These are phyloP conservation scores for Mesocentrotus franciscanus DNA, from an alignment of 53 echinoderm and acorn worm genomes.

Conservation along the genomic window DNA sequence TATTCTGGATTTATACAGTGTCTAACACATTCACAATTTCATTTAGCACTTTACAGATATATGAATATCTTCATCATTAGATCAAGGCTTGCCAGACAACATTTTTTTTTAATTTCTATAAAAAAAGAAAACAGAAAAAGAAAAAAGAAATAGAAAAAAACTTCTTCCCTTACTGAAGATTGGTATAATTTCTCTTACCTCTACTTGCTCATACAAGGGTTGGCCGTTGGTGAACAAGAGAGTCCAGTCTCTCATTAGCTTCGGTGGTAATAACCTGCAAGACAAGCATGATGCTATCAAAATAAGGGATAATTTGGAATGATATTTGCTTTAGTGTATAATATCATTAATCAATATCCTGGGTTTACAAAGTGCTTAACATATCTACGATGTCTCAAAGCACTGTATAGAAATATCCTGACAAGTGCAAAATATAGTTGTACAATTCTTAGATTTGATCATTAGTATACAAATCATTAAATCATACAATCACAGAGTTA, in stretches of 20 bases:
- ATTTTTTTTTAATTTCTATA: too few species aligned
- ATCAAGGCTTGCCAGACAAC: too few species aligned
- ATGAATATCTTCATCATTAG: neutral
- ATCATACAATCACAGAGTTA: too few species aligned
- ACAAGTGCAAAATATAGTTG: too few species aligned
- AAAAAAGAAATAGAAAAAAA: neutral
- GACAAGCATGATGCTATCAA: neutral
- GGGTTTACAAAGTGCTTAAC: too few species aligned
- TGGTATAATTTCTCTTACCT: conserved; percentile 53
- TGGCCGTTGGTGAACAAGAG: conserved; percentile 85
- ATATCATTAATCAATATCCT: too few species aligned
- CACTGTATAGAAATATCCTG: too few species aligned
- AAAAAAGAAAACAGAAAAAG: too few species aligned
- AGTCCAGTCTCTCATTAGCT: conserved; percentile 97
- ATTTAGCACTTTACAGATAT: neutral
- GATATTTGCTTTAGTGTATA: neutral
- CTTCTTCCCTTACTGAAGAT: neutral
- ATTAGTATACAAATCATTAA: too few species aligned
- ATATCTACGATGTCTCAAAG: too few species aligned
- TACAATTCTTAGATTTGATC: too few species aligned
- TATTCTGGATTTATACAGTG: neutral
- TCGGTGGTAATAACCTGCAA: conserved; percentile 86
- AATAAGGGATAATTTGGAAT: neutral
- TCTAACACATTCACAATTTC: neutral
- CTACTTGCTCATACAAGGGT: conserved; percentile 81